These are phyloP conservation scores for Rhegmatorhina hoffmannsi DNA, from an alignment of 2,113 vertebrate genomes.

Conservation along the genomic window DNA sequence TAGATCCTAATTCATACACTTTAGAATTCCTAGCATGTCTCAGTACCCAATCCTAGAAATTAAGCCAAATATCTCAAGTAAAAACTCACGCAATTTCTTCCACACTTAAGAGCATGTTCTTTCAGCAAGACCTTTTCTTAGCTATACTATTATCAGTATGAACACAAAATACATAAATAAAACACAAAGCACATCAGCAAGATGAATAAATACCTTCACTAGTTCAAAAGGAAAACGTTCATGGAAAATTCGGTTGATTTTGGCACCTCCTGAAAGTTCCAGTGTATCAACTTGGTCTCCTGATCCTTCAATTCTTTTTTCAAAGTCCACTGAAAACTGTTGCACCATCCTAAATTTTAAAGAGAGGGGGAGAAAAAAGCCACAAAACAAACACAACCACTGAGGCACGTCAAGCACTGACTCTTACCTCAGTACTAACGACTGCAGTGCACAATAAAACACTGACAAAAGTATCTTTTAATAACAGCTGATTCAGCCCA, in stretches of 20 bases:
- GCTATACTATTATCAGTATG: not conserved
- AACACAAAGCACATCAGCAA: not conserved
- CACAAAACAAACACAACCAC: not conserved
- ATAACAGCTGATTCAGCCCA: not conserved
- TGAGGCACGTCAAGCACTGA: not conserved
- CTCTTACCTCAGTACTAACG: not conserved
- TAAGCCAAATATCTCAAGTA: not conserved
- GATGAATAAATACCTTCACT: slow-evolving; percentile 76
- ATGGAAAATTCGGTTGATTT: slow-evolving; percentile 84
- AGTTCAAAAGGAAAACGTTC: slow-evolving; percentile 85
- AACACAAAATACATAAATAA: not conserved
- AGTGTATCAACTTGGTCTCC: slow-evolving; percentile 81
- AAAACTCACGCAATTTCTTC: not conserved
- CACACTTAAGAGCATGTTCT: not conserved
- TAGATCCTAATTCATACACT: not conserved
- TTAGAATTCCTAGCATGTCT: not conserved
- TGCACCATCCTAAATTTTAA: slow-evolving; percentile 77
- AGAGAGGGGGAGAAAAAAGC: not conserved
- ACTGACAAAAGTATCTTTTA: not conserved
- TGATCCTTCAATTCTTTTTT: slow-evolving; percentile 83
- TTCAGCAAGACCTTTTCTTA: not conserved
- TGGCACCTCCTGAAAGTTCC: slow-evolving; percentile 82
- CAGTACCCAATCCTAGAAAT: not conserved
- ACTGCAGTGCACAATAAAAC: not conserved
- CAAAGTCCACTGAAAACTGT: slow-evolving; percentile 83